phyloP scores from a whole-genome alignment of 2,113 vertebrate genomes.

The Prunella fulvescens region DNA sequence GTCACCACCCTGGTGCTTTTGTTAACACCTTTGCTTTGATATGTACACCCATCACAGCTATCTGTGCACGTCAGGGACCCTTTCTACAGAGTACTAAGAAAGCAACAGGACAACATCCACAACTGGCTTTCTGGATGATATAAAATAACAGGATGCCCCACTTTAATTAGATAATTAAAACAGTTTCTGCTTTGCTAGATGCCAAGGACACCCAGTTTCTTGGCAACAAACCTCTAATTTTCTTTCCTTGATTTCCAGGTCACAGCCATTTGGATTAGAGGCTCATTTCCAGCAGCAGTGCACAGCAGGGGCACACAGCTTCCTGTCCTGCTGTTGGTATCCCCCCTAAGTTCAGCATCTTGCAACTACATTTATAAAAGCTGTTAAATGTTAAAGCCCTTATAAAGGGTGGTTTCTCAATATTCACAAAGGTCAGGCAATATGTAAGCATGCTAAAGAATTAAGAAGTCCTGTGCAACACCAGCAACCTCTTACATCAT shows the following conservation, averaged over 20 bases:
- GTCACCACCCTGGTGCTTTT: background rate
- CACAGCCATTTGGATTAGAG: slow-evolving; percentile 6
- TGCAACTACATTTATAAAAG: background rate
- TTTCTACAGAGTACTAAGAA: background rate
- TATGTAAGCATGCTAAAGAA: background rate
- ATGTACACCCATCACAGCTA: accelerated
- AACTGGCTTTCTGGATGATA: background rate
- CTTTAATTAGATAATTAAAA: slow-evolving; percentile 53
- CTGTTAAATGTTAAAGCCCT: background rate
- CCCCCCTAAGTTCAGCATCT: background rate
- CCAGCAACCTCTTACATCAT: background rate
- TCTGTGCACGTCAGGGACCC: background rate
- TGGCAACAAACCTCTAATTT: slow-evolving; percentile 43
- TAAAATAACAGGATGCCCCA: background rate
- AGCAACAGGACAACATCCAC: background rate
- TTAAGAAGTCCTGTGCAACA: background rate
- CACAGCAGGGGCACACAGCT: background rate
- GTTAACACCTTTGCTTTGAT: background rate
- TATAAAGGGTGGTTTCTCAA: background rate
- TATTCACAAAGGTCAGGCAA: background rate
- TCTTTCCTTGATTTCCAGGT: slow-evolving; percentile 55
- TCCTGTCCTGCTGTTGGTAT: background rate
- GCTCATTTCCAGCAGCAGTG: slow-evolving; percentile 1
- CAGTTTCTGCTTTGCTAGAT: slow-evolving; percentile 14
- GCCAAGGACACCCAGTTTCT: slow-evolving; percentile 59